phyloP scores from a whole-genome alignment of 2,888 invertebrate genomes.

The Cyrtodaria siliqua region DNA sequence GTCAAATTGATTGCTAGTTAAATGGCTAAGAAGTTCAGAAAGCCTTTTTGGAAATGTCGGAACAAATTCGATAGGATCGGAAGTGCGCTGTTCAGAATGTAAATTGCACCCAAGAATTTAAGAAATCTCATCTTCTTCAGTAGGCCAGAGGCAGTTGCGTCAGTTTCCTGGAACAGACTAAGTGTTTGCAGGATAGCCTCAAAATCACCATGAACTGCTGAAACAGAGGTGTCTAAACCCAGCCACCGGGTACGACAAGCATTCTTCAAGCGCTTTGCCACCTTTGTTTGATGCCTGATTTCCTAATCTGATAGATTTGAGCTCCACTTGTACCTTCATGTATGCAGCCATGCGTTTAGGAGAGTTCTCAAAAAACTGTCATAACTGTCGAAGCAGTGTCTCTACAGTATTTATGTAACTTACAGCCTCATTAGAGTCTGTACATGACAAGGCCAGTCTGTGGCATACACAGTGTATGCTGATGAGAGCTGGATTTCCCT shows the following conservation, averaged over 20 bases:
- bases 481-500: constrained; percentile 28
- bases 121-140: constrained; percentile 36
- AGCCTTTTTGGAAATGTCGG: constrained; percentile 2
- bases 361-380: constrained; percentile 61
- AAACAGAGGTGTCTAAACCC: constrained; percentile 55
- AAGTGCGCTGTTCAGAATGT: constrained; percentile 34
- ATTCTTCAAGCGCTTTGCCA: constrained; percentile 33
- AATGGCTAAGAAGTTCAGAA: constrained; percentile 33
- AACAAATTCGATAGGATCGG: constrained; percentile 33
- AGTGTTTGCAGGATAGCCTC: constrained; percentile 38
- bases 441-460: constrained; percentile 54
- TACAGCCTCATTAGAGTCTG: constrained; percentile 32
- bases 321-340: constrained; percentile 43
- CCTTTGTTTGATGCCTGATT: constrained; percentile 18
- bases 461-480: constrained; percentile 61
- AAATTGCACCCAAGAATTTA: constrained; percentile 41
- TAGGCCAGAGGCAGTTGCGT: constrained; percentile 54
- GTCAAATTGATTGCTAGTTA: constrained; percentile 24
- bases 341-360: constrained; percentile 56
- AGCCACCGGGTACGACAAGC: constrained; percentile 55
- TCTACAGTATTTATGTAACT: constrained; percentile 53
- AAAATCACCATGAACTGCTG: constrained; percentile 36
- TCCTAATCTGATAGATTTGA: constrained; percentile 23
- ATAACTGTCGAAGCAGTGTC: constrained; percentile 38
- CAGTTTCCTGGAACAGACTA: constrained; percentile 26